A percentile compares a stretch with the other conserved stretches of the same genome.
Evolutionary conservation across 2,888 invertebrate genomes (phyloP).

Genomic region (Pristionchus exspectatus): DNA sequence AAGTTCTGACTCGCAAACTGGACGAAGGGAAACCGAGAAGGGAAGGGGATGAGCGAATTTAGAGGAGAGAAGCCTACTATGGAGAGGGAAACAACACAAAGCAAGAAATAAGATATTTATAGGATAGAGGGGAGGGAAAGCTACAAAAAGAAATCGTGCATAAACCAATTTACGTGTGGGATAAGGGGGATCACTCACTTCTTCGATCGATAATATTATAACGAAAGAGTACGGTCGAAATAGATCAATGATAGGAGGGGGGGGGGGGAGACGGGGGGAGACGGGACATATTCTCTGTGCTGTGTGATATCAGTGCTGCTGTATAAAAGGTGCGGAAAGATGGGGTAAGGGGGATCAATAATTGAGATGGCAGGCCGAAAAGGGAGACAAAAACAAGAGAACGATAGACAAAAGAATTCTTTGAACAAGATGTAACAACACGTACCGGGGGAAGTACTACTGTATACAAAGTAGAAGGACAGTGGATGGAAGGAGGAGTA

Average conservation of each 20-base stretch:
- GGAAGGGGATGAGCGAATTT: conserved; percentile 7
- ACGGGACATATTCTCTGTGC: not conserved
- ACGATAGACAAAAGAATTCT: conserved; percentile 2
- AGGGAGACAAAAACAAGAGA: not conserved
- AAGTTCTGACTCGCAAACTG: not conserved
- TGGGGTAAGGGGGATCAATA: not conserved
- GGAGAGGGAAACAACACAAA: conserved; percentile 9
- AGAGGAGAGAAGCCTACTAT: not conserved
- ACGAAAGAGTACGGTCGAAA: conserved; percentile 41
- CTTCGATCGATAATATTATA: conserved; percentile 42
- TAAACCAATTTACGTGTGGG: conserved; percentile 8
- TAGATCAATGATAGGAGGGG: conserved; percentile 15
- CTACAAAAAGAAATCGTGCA: conserved; percentile 42
- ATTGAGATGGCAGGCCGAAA: not conserved
- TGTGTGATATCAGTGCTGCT: conserved; percentile 24
- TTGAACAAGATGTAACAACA: conserved; percentile 45
- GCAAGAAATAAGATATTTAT: conserved; percentile 22
- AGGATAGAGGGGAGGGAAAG: not conserved
- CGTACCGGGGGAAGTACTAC: conserved; percentile 40
- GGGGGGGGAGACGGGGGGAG: not conserved
- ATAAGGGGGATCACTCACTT: conserved; percentile 41
- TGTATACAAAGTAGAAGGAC: conserved; percentile 19
- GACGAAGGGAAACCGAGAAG: not conserved
- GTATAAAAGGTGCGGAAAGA: conserved; percentile 23
- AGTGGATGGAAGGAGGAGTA: not conserved